Conservation (phyloP, 2,797 vertebrate genomes). For the Chloroceryle amazona region DNA sequence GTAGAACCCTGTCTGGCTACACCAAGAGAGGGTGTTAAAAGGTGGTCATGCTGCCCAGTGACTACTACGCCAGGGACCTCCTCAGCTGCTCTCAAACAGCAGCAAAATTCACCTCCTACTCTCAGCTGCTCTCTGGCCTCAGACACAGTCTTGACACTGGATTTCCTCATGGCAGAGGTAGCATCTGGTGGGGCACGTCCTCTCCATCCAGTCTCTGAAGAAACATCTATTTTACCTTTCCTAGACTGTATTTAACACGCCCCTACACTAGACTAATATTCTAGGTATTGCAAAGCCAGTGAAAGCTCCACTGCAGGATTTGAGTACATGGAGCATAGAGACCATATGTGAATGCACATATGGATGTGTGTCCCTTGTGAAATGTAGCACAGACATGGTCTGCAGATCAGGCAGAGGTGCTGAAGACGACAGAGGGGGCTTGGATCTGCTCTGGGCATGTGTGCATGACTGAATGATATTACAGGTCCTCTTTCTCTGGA, state of each 20-base stretch:
- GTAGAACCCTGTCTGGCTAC: neutral
- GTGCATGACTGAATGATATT: rapidly evolving
- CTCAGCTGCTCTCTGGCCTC: neutral
- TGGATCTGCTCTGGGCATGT: rapidly evolving
- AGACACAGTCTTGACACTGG: neutral
- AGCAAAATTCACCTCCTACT: neutral
- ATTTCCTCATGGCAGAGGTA: neutral
- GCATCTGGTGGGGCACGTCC: neutral
- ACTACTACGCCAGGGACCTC: neutral
- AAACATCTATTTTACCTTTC: neutral
- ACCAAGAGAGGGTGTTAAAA: neutral
- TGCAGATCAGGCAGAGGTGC: neutral
- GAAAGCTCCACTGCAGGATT: rapidly evolving
- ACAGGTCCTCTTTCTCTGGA: neutral
- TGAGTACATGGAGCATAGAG: neutral
- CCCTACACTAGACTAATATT: neutral
- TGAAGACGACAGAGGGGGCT: neutral
- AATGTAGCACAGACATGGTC: neutral
- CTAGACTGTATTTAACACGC: neutral
- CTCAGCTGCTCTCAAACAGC: neutral
- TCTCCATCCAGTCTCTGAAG: neutral
- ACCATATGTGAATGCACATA: rapidly evolving
- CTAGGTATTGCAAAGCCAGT: neutral
- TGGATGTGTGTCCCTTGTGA: rapidly evolving
- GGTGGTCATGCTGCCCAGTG: neutral